Evolutionary conservation across 2,888 invertebrate species (phyloP), one percentile per base, ranked within the genome.

Genomic region (Brenthis daphne): DNA sequence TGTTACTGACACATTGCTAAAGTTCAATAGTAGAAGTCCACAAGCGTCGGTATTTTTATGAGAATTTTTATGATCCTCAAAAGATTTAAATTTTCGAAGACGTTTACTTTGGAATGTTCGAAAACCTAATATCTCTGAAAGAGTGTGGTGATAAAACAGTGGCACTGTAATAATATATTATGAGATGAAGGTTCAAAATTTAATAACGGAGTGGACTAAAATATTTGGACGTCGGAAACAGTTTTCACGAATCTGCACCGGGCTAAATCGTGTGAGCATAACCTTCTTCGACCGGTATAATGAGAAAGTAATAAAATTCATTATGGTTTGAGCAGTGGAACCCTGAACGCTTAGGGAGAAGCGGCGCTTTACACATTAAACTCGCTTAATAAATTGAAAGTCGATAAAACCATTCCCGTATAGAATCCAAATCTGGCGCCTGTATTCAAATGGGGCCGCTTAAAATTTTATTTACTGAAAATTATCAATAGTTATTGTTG

Each of bases 371-470:
- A 84, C 84, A 88, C 82, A 86, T 86, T 87, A 83, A 83, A 84
- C 81, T 84, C 75, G 74, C 82, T 82, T 85, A 84, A 87, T 87
- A 87, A 88, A 87, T 87, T 87, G 85, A 78, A 85, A 86, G 80
- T 84, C 86, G 85, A 89, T 86, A 85, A 84, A 80, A 82, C 82
- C 79, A 82, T 81, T 85, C 75, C 80, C 79, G 83, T 82, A 82
- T 78, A 77, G 79, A 81, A 79, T 77, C 79, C 79, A 78, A 80
- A 82, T 78, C 76, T 77, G 76, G 47, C 47, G 56, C 76, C 76
- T 79, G 76, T 78, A 80, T 77, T 80, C 78, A 82, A 83, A 82
- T 80, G 74, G 76, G 74, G 74, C 75, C 77, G 76, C 75, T 82
- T 84, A 77, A 79, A 82, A 79, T 83, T 83, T 81, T 81, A 81